Conservation (phyloP, 2,888 invertebrate species). For the Acrocyrtus sp. region DNA sequence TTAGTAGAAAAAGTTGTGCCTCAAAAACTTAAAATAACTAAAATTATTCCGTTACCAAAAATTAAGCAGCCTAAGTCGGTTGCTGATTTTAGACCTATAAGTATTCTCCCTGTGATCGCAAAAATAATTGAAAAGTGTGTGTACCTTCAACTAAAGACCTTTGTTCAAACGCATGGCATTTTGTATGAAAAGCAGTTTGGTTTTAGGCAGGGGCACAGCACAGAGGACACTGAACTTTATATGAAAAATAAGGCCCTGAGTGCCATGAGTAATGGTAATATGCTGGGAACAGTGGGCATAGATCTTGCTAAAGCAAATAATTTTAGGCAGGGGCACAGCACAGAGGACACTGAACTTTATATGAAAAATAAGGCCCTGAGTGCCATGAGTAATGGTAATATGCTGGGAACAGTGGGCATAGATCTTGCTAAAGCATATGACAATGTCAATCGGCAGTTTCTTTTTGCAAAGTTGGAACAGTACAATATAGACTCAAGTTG, state of each 20-base stretch:
- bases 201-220: slow-evolving; percentile 16
- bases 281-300: too few relatives aligned
- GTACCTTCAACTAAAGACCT: slow-evolving; percentile 7
- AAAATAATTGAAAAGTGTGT: slow-evolving; percentile 39
- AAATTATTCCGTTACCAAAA: slow-evolving; percentile 41
- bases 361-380: background rate
- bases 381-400: background rate
- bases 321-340: too few relatives aligned
- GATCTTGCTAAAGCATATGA: slow-evolving; percentile 40
- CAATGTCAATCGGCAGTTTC: background rate
- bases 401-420: slow-evolving; percentile 1
- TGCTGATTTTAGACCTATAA: slow-evolving; percentile 34
- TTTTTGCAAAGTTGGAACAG: slow-evolving; percentile 11
- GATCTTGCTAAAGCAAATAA: too few relatives aligned
- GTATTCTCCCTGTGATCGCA: slow-evolving; percentile 36
- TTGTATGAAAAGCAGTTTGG: slow-evolving; percentile 29
- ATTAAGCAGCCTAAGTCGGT: background rate
- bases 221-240: slow-evolving; percentile 19
- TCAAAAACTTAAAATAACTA: slow-evolving; percentile 6
- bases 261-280: background rate
- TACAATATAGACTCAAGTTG: slow-evolving; percentile 14
- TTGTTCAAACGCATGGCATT: slow-evolving; percentile 3
- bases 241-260: background rate
- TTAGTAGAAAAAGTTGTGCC: too few relatives aligned
- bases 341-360: slow-evolving; percentile 19